Percentiles rank a stretch among this genome's conserved stretches.
Evolutionary conservation across 2,888 invertebrate species (phyloP).

Genomic region (Salticus scenicus): DNA sequence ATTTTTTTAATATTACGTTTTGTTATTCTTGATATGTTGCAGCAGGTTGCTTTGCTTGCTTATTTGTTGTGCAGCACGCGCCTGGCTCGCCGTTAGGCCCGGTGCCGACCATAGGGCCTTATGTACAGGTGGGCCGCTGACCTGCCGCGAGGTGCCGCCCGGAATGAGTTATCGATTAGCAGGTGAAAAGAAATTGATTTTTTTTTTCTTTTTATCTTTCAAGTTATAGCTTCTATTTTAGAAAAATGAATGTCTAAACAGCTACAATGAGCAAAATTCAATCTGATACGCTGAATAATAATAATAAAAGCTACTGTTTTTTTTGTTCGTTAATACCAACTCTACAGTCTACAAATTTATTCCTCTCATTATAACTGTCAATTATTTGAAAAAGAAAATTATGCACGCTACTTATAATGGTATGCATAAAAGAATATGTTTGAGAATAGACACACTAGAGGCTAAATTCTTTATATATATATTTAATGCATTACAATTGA

Average conservation of each 20-base stretch:
- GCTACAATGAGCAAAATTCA: neutral
- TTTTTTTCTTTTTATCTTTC: neutral
- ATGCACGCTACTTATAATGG: too few species aligned
- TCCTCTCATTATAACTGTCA: too few species aligned
- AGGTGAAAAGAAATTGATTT: slow-evolving; percentile 42
- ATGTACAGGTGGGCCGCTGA: slow-evolving; percentile 28
- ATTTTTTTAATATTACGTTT: slow-evolving; percentile 16
- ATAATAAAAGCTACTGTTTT: too few species aligned
- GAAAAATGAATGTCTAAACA: neutral
- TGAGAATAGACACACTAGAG: too few species aligned
- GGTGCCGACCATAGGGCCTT: slow-evolving; percentile 36
- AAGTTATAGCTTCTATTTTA: neutral
- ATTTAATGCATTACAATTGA: too few species aligned
- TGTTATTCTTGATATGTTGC: slow-evolving; percentile 42
- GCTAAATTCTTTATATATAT: too few species aligned
- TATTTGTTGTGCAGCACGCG: slow-evolving; percentile 37
- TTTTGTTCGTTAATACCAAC: too few species aligned
- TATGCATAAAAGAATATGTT: too few species aligned
- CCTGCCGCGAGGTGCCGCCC: slow-evolving; percentile 11
- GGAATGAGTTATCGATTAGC: slow-evolving; percentile 30
- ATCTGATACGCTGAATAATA: too few species aligned
- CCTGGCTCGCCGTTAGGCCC: slow-evolving; percentile 42
- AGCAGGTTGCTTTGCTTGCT: slow-evolving; percentile 20
- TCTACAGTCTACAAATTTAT: too few species aligned
- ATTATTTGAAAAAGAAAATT: too few species aligned